Evolutionary conservation across 2,888 invertebrate species (phyloP).

Genomic region (Nephrotoma guestfalica): DNA sequence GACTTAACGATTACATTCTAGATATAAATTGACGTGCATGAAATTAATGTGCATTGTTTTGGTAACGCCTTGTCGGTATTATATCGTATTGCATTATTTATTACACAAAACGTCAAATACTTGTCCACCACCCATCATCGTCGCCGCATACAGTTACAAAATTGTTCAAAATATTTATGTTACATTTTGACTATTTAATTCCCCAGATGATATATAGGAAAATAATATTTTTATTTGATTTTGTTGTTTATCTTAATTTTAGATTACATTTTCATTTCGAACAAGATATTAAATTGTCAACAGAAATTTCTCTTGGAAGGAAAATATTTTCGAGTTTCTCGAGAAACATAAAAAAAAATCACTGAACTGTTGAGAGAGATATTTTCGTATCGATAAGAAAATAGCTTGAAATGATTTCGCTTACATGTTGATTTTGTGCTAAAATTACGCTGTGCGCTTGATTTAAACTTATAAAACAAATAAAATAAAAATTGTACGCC

Average conservation of each 20-base stretch:
- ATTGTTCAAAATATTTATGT: background rate
- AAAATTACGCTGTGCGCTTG: background rate
- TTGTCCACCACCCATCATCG: background rate
- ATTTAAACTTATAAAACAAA: too few relatives aligned
- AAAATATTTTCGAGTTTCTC: too few relatives aligned
- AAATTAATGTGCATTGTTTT: background rate
- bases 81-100: background rate
- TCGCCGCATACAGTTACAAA: background rate
- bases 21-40: background rate
- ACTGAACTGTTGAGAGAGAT: background rate
- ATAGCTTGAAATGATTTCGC: background rate
- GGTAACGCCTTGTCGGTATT: background rate
- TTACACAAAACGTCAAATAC: background rate
- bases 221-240: too few relatives aligned
- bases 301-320: background rate
- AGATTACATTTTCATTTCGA: background rate
- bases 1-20: background rate
- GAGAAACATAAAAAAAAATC: background rate
- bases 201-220: background rate
- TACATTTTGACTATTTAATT: background rate
- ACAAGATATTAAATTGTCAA: background rate
- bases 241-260: too few relatives aligned
- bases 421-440: background rate
- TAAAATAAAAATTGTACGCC: background rate
- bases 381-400: background rate